Evolutionary conservation across 2,888 invertebrate species (phyloP).

Genomic region (Pristionchus maxplancki): DNA sequence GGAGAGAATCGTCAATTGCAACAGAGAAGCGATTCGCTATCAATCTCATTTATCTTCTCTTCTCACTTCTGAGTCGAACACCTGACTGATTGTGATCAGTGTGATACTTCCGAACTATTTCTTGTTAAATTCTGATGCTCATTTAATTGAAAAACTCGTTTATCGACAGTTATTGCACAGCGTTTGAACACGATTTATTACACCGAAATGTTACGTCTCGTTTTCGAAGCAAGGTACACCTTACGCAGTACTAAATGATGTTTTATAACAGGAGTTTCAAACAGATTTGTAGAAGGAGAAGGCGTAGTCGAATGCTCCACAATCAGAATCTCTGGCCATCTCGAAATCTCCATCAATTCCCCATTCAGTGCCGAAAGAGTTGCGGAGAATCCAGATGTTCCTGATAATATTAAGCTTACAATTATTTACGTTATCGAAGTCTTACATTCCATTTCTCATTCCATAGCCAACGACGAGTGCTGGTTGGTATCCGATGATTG

Average conservation of each 20-base stretch:
- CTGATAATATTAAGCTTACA: not conserved
- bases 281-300: not conserved
- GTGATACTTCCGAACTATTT: no score
- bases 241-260: no score
- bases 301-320: not conserved
- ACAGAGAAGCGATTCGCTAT: not conserved
- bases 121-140: no score
- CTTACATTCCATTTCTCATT: not conserved
- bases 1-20: not conserved
- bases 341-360: slow-evolving; percentile 12
- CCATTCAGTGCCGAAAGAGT: slow-evolving; percentile 9
- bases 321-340: not conserved
- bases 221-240: no score
- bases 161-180: no score
- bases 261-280: no score
- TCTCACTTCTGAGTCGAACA: not conserved
- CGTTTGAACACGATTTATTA: no score
- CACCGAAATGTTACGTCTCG: no score
- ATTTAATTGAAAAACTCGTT: no score
- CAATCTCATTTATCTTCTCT: not conserved
- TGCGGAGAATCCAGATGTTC: slow-evolving; percentile 3
- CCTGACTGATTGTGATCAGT: not conserved
- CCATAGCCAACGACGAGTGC: not conserved
- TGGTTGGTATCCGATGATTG: slow-evolving; percentile 10
- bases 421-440: not conserved